These are phyloP conservation scores for Marmota flaviventris DNA, from an alignment of 2,113 vertebrate genomes.

Conservation along the genomic window DNA sequence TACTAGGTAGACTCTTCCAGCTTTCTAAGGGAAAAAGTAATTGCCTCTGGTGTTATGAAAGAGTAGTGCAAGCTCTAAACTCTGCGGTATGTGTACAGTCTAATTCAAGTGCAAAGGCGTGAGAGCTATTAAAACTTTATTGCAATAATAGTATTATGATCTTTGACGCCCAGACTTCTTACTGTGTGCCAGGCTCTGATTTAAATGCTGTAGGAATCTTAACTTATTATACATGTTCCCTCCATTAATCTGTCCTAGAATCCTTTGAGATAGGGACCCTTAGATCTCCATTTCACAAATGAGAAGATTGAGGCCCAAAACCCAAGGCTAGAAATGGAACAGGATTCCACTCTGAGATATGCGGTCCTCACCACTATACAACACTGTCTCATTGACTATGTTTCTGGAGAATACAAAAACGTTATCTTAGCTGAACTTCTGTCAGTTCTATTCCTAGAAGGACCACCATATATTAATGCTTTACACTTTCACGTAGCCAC, in stretches of 20 bases:
- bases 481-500: not conserved
- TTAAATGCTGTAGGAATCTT: not conserved
- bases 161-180: not conserved
- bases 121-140: not conserved
- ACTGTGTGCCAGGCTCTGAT: not conserved
- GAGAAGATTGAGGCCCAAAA: not conserved
- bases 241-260: not conserved
- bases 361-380: not conserved
- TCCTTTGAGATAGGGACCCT: not conserved
- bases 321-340: not conserved
- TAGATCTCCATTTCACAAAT: not conserved
- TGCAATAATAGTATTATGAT: not conserved
- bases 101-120: not conserved
- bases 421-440: not conserved
- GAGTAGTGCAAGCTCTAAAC: not conserved
- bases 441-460: not conserved
- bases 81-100: not conserved
- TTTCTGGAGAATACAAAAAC: not conserved
- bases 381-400: not conserved
- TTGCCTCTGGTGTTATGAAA: conserved; percentile 17
- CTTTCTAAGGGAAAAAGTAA: conserved; percentile 37
- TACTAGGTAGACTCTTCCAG: not conserved
- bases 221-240: not conserved
- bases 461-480: not conserved
- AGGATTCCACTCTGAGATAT: not conserved